Conservation (phyloP, 2,797 vertebrate species). For the Paratrypauchen microcephalus region DNA sequence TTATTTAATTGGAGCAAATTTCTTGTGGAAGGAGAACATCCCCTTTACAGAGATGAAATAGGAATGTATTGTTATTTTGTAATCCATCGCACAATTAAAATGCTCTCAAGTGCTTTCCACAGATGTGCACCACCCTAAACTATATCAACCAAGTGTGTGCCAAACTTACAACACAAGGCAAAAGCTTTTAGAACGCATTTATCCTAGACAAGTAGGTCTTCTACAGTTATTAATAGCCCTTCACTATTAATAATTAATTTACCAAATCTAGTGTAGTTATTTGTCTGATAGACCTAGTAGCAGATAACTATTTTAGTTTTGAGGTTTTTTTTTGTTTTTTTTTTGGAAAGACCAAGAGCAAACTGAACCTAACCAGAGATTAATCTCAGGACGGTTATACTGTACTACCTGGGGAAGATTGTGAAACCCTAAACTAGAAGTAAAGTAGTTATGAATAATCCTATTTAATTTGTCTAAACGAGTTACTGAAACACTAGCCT, state of each 20-base stretch:
- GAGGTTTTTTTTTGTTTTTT: no score
- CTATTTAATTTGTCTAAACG: background rate
- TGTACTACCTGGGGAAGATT: background rate
- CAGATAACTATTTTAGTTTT: background rate
- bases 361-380: background rate
- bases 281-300: background rate
- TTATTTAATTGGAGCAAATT: constrained; percentile 25
- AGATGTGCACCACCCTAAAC: constrained; percentile 36
- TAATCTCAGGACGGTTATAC: background rate
- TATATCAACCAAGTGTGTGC: background rate
- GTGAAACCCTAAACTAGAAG: background rate
- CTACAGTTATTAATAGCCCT: background rate
- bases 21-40: constrained; percentile 19
- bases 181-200: background rate
- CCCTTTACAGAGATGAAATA: constrained; percentile 37
- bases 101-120: constrained; percentile 27
- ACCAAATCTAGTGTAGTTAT: background rate
- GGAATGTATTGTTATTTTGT: constrained; percentile 35
- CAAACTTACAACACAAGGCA: background rate
- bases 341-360: background rate
- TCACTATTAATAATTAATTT: no score
- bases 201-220: background rate
- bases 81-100: constrained; percentile 50
- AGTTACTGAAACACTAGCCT: constrained; percentile 1
- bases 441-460: background rate